A percentile compares a stretch with the other conserved stretches of the same genome.
These are phyloP conservation scores for Moxostoma hubbsi DNA, from an alignment of 2,797 vertebrate genomes.

Conservation along the genomic window DNA sequence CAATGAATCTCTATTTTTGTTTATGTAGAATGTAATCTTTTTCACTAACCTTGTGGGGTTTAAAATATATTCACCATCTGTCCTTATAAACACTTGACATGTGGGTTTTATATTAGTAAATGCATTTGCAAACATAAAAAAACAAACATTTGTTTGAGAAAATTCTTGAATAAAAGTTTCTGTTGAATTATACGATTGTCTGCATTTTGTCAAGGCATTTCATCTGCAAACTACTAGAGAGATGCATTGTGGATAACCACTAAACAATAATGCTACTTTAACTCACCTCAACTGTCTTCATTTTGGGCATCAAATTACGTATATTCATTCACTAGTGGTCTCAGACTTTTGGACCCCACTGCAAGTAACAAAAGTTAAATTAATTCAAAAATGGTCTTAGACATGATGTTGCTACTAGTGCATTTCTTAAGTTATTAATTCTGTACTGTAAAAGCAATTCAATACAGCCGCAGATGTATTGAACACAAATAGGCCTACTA, in stretches of 20 bases:
- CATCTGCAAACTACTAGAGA: background rate
- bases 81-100: background rate
- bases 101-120: conserved; percentile 26
- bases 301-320: background rate
- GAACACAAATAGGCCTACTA: no score
- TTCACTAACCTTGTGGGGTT: background rate
- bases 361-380: no score
- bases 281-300: background rate
- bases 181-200: background rate
- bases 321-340: no score
- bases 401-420: no score
- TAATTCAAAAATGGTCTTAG: no score
- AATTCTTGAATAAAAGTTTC: background rate
- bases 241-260: background rate
- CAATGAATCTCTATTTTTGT: conserved; percentile 10
- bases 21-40: conserved; percentile 1
- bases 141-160: background rate
- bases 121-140: background rate
- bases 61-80: background rate
- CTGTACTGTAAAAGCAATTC: no score
- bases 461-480: no score
- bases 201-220: background rate
- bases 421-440: no score
- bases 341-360: no score
- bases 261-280: background rate